Evolutionary conservation across 2,113 vertebrate genomes (phyloP).

Genomic region (Egretta garzetta): DNA sequence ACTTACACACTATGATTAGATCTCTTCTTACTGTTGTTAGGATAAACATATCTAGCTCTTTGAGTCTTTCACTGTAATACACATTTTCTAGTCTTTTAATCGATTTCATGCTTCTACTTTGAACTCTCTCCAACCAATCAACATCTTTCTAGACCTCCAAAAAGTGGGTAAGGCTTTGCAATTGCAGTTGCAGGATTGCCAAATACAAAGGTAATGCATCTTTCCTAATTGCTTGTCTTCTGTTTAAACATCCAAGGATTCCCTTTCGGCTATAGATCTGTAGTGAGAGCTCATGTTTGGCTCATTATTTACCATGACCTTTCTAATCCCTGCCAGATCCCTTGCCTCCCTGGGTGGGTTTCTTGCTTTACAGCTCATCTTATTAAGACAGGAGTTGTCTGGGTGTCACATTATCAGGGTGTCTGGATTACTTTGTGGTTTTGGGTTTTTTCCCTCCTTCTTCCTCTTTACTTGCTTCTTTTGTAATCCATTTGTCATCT

Average conservation of each 20-base stretch:
- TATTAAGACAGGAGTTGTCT: neutral
- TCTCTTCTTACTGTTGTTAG: neutral
- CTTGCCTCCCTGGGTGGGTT: neutral
- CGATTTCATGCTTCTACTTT: neutral
- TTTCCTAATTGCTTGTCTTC: neutral
- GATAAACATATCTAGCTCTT: neutral
- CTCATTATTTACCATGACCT: neutral
- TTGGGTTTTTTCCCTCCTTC: fast-evolving
- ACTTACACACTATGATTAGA: neutral
- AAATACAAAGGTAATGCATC: neutral
- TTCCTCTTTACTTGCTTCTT: neutral
- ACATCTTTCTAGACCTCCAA: neutral
- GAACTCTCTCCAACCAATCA: neutral
- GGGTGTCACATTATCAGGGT: neutral
- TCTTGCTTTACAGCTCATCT: neutral
- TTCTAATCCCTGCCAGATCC: neutral
- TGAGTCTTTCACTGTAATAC: neutral
- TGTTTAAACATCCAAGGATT: neutral
- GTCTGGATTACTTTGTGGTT: neutral
- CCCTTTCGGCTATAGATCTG: neutral
- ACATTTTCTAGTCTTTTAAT: neutral
- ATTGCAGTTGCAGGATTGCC: neutral
- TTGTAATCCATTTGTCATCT: neutral
- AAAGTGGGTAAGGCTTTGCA: neutral
- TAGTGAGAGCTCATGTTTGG: neutral